Percentiles rank a stretch among this genome's conserved stretches.
phyloP scores from a whole-genome alignment of 1,140 invertebrate species.

The Drosophila nikananu region DNA sequence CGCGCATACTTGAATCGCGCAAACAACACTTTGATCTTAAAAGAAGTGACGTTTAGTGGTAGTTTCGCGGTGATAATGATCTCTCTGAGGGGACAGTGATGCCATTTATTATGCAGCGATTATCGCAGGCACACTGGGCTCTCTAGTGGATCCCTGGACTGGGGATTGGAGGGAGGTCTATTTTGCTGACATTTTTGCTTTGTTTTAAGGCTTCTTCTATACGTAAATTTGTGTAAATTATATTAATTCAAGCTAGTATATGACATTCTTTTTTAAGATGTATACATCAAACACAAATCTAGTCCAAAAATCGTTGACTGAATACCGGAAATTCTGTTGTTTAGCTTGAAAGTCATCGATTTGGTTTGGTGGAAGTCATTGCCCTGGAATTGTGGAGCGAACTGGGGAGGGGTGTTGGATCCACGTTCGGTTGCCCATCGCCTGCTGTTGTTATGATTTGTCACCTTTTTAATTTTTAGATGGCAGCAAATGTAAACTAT shows the following conservation, averaged over 20 bases:
- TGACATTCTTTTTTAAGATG: too few relatives aligned
- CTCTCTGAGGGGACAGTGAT: constrained; percentile 81
- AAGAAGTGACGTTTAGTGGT: constrained; percentile 85
- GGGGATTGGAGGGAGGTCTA: background rate
- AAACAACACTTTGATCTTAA: constrained; percentile 85
- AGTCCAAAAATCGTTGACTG: background rate
- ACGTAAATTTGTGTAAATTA: too few relatives aligned
- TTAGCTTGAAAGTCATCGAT: background rate
- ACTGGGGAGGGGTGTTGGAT: background rate
- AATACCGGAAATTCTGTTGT: constrained; percentile 9
- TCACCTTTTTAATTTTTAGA: constrained; percentile 77
- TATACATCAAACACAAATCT: background rate
- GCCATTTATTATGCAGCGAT: constrained; percentile 80
- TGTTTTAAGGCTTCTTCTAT: background rate
- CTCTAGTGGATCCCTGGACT: too few relatives aligned
- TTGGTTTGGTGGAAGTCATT: background rate
- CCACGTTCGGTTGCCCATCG: constrained; percentile 1
- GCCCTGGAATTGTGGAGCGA: background rate
- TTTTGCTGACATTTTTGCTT: background rate
- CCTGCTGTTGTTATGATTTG: constrained; percentile 76
- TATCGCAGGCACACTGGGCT: constrained; percentile 37
- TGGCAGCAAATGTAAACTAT: constrained; percentile 78
- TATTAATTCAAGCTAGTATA: too few relatives aligned
- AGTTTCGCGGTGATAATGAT: constrained; percentile 84
- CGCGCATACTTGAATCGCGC: constrained; percentile 79